Evolutionary conservation across 2,113 vertebrate species (phyloP).

Genomic region (Myotis brandtii): DNA sequence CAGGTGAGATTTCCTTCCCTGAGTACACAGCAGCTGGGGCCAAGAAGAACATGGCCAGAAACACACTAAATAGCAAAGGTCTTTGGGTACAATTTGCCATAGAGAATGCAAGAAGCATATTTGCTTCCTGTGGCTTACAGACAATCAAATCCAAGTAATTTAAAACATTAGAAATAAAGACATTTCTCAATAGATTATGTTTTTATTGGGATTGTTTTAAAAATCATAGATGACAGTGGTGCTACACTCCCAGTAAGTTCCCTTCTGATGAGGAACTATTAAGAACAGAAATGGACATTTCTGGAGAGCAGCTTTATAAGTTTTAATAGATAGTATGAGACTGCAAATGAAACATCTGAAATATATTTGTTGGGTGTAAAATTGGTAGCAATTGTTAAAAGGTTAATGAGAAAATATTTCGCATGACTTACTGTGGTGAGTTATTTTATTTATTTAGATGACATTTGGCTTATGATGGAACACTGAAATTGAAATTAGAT

Average conservation of each 20-base stretch:
- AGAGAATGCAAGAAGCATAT: background rate
- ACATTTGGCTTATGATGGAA: conserved; percentile 41
- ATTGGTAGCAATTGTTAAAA: conserved; percentile 39
- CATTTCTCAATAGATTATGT: background rate
- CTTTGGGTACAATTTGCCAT: background rate
- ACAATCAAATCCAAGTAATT: background rate
- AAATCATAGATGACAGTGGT: background rate
- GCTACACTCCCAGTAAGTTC: background rate
- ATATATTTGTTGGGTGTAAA: background rate
- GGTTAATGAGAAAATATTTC: conserved; percentile 63
- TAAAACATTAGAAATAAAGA: background rate
- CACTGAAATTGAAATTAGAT: conserved; percentile 61
- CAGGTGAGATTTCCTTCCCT: conserved; percentile 8
- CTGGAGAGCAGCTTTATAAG: background rate
- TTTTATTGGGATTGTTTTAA: background rate
- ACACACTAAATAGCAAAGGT: background rate
- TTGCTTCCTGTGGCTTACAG: background rate
- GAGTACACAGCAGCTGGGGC: background rate
- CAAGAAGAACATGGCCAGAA: background rate
- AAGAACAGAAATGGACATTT: background rate
- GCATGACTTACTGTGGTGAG: background rate
- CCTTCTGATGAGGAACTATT: background rate
- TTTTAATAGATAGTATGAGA: background rate
- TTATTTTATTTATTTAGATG: conserved; percentile 67
- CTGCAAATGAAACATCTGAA: background rate